Base-by-base conservation (phyloP, 2,888 invertebrate genomes). In the Pinctada fucata region DNA sequence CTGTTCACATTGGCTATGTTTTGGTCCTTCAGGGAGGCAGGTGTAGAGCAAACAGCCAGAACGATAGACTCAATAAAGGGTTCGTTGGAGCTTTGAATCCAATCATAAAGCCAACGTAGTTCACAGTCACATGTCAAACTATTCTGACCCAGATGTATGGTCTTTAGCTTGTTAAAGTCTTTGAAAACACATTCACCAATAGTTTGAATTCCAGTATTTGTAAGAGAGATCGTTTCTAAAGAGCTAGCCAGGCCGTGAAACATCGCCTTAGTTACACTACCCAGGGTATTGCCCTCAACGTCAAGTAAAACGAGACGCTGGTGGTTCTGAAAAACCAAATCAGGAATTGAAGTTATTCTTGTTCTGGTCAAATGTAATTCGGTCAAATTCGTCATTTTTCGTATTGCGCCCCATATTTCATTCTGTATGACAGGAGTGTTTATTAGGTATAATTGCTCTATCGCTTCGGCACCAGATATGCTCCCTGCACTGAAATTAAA, bases 51-150 rank as follows among this genome's bases (percentile, higher is more conserved):
- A 2, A 73, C 49, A 2, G 72, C 71, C 13, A 45, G 4, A 4
- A 72, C 48, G 8, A 16, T 6, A 8, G 51, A 63, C 16, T 13
- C 0, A 16, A 72, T 51, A 16, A 77, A 49, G 6, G 50, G 47
- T 47, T 31, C 70, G 45, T 10, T 67, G 3, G 10, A 50, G 16
- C 4, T 47, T 79, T 72, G 64, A 13, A 83, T 79, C 72, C 82
- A 79, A 2, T 84, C 95, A 8, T 95, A 94, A 0, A 97, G 93
- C 97, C 97, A 97, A 64, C 95, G 94, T 1, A 97, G 91, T 58
- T 95, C 95, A 90, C 97, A 97, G 91, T 97, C 96, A 89, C 97
- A 97, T 76, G 95, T 94, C 87, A 97, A 93, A 5, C 96, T 96
- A 92, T 97, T 97, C 69, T 94, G 95, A 48, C 95, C 95, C 86